Base-by-base conservation (phyloP, 2,888 invertebrate species). In the Dasypolia templi region DNA sequence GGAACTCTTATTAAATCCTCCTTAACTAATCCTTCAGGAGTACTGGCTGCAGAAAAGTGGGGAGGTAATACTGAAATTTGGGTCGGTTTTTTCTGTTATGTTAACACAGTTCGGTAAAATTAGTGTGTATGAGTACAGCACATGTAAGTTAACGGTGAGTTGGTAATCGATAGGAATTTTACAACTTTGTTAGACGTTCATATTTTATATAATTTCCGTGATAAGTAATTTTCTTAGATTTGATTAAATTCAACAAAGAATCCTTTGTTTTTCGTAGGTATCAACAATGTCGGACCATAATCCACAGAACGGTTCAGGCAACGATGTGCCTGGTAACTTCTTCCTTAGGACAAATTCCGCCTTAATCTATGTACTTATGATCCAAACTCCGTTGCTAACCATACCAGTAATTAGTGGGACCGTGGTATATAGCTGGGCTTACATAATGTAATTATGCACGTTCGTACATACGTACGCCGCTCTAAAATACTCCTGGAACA, bases 1-100 rank as follows among this genome's bases (percentile, higher is more conserved):
- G 93, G 90, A 94, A 94, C 94, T 95, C 95, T 95, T 95, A 95
- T 95, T 95, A 95, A 95, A 95, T 94, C 95, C 94, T 94, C 92
- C 93, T 94, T 93, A 94, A 94, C 95, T 95, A 95, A 95, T 95
- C 95, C 95, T 92, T 93, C 91, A 91, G 89, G 75, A 73, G 92
- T 94, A 95, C 82, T 70, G 94, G 79, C 80, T 67, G 92, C 93
- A 95, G 35, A 89, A 86, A 87, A 88, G 44, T 39, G 0, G 4
- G 11, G 0, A 22, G 12, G 3, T 17, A 76, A 72, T 46, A 9
- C 26, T 44, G 14, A 35, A 42, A 63, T 6, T 59, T 14, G 1
- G 17, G 4, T 4, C 6, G 2, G 2, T 12, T 49, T 26, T 55
- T 35, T 59, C 63, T 56, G 2, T 39, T 39, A 7, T 9, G 26